A percentile compares a stretch with the other conserved stretches of the same genome.
phyloP scores from a whole-genome alignment of 2,113 vertebrate genomes.

The Asarcornis scutulata region DNA sequence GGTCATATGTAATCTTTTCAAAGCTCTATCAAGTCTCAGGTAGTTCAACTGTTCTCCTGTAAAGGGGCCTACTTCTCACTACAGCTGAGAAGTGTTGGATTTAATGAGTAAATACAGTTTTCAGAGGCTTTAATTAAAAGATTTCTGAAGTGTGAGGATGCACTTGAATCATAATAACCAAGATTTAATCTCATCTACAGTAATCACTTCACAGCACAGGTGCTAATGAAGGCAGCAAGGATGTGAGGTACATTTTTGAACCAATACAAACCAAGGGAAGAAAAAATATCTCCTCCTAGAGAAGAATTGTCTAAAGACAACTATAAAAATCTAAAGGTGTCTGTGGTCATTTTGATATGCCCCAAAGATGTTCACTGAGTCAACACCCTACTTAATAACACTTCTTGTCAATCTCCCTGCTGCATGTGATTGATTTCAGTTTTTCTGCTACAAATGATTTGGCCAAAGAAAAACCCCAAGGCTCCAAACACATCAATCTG shows the following conservation, averaged over 20 bases:
- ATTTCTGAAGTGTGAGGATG: not conserved
- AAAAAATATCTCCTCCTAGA: not conserved
- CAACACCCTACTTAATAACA: not conserved
- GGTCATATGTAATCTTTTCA: not conserved
- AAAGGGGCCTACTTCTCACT: not conserved
- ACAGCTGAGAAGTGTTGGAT: not conserved
- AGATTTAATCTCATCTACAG: constrained; percentile 7
- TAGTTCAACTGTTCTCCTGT: not conserved
- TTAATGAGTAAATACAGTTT: constrained; percentile 33
- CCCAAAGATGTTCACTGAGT: not conserved
- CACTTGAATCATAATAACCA: constrained; percentile 28
- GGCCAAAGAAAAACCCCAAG: not conserved
- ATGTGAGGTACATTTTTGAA: not conserved
- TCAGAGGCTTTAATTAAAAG: constrained; percentile 22
- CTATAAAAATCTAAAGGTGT: not conserved
- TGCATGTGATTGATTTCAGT: not conserved
- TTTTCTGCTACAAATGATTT: not conserved
- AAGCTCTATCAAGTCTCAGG: not conserved
- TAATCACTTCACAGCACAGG: not conserved
- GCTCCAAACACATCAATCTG: not conserved
- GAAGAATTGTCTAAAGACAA: not conserved
- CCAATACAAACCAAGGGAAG: not conserved
- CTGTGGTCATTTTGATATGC: not conserved
- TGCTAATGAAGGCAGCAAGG: not conserved
- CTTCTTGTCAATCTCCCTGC: not conserved